Base-by-base conservation (phyloP, 2,888 invertebrate genomes). In the Stratiomys singularior region DNA sequence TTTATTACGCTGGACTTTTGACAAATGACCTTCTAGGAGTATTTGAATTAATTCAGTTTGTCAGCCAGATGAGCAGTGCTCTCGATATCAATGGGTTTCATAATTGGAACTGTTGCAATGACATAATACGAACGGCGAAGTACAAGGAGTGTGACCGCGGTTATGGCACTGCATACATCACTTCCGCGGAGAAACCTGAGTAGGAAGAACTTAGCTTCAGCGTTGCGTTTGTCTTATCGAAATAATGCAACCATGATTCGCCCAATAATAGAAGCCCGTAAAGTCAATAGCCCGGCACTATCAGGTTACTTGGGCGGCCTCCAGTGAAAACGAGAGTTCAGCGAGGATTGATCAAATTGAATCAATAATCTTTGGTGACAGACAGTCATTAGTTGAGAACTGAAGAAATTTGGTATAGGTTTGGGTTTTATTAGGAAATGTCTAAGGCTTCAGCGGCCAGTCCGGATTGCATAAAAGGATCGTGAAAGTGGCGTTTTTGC, bases 231-330 rank as follows among this genome's bases (percentile, higher is more conserved):
- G 21, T 67, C 11, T 67, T 67, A 67, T 67, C 67, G 67, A 44
- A 67, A 18, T 67, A 67, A 67, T 67, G 67, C 23, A 67, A 67
- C 44, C 67, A 27, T 67, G 21, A 67, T 67, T 67, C 18, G 67
- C 28, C 67, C 27, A 67, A 67, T 67, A 67, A 60, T 60, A 23
- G 25, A n/a, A 60, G 60, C 60, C 21, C 5, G 13, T 4, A 5
- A 60, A 11, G 13, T 15, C 25, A 60, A 25, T 25, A 25, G 25
- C 5, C 25, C 7, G 52, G 5, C 60, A 18, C 23, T 60, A 60
- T 60, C 60, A 23, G 21, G 25, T 60, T 60, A 60, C 25, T 60
- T 7, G 15, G 25, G 23, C 23, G 25, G 60, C 25, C 25, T 60
- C 23, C 18, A n/a, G 60, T 25, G 60, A 60, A 60, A 60, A 60